Conservation (phyloP, 2,888 invertebrate species). For the Thelaira solivaga region DNA sequence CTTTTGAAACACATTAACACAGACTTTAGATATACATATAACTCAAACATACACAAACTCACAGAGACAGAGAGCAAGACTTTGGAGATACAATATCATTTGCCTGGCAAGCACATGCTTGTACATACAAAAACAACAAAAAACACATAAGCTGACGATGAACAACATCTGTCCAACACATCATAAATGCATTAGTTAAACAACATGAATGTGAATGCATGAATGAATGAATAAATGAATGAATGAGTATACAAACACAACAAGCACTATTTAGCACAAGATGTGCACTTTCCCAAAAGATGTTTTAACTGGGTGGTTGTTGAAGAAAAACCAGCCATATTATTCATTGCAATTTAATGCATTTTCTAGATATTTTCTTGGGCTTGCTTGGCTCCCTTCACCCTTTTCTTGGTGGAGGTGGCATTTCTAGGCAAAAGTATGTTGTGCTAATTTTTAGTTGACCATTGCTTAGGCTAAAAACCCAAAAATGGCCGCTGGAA, state of each 20-base stretch:
- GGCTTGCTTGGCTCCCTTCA: too few relatives aligned
- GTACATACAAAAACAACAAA: neutral
- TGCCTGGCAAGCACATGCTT: neutral
- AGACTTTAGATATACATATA: too few relatives aligned
- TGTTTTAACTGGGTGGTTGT: conserved; percentile 8
- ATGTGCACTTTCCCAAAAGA: conserved; percentile 38
- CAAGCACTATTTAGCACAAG: conserved; percentile 14
- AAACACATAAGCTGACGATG: conserved; percentile 15
- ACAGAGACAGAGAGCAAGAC: neutral
- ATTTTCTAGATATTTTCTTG: conserved; percentile 2
- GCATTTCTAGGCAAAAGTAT: neutral
- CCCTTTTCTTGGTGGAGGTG: neutral
- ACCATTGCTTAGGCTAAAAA: conserved; percentile 14
- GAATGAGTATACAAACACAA: conserved; percentile 4
- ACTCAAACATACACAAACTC: conserved; percentile 17
- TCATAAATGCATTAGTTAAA: conserved; percentile 74
- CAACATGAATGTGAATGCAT: conserved; percentile 52
- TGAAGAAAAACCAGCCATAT: neutral
- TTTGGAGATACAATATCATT: conserved; percentile 29
- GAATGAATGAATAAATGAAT: conserved; percentile 20
- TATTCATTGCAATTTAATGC: conserved; percentile 37
- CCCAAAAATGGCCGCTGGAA: conserved; percentile 1
- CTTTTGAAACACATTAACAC: too few relatives aligned
- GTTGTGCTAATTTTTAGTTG: conserved; percentile 1
- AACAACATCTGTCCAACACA: conserved; percentile 71